A percentile compares a stretch with the other conserved stretches of the same genome.
Conservation (phyloP, 2,113 vertebrate genomes). For the Callipepla californica region DNA sequence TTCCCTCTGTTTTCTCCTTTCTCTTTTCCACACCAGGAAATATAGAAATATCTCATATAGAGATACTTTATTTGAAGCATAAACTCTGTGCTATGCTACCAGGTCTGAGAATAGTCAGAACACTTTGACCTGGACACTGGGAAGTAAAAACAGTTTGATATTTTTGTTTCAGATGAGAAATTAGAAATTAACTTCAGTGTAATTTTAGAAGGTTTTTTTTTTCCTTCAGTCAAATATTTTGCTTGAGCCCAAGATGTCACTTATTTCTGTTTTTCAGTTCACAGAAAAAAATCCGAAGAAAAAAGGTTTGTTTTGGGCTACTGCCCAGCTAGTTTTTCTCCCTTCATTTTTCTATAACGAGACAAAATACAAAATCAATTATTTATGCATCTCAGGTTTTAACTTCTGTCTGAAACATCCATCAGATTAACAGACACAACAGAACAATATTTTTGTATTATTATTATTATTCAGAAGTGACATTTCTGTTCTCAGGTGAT, state of each 20-base stretch:
- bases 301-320: conserved; percentile 26
- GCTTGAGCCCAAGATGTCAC: background rate
- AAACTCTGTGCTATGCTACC: background rate
- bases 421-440: background rate
- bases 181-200: background rate
- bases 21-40: background rate
- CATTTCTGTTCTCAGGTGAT: background rate
- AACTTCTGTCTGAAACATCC: conserved; percentile 34
- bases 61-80: background rate
- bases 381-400: conserved; percentile 34
- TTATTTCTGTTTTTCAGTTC: background rate
- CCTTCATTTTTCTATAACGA: background rate
- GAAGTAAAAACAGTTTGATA: background rate
- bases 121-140: background rate
- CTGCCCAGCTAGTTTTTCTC: conserved; percentile 11
- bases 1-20: background rate
- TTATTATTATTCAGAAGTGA: background rate
- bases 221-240: background rate
- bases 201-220: background rate
- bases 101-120: background rate
- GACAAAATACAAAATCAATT: conserved; percentile 32
- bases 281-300: background rate
- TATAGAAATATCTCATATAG: background rate
- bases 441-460: background rate
- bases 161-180: background rate